A percentile compares a stretch with the other conserved stretches of the same genome.
Evolutionary conservation across 2,113 vertebrate species (phyloP).

Genomic region (Myotis davidii): DNA sequence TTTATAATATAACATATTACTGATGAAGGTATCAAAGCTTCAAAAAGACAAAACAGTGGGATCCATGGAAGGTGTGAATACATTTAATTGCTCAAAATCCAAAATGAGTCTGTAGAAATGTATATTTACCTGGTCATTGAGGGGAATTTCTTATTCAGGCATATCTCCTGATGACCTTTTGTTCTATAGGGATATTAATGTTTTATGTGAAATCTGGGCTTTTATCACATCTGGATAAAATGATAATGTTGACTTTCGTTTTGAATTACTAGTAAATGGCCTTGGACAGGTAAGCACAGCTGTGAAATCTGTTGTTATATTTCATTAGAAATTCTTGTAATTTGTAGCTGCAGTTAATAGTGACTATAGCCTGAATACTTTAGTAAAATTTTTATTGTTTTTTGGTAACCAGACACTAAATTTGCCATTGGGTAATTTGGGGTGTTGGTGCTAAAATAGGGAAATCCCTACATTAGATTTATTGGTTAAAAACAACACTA

Average conservation of each 20-base stretch:
- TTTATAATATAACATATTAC: not conserved
- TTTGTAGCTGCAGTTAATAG: conserved; percentile 26
- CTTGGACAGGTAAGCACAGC: not conserved
- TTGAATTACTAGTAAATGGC: conserved; percentile 37
- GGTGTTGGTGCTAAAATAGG: not conserved
- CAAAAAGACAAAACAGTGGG: not conserved
- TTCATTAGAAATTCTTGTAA: conserved; percentile 39
- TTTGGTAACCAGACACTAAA: conserved; percentile 20
- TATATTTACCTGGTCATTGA: conserved; percentile 11
- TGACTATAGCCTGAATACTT: not conserved
- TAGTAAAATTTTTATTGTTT: conserved; percentile 46
- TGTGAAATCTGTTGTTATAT: conserved; percentile 49
- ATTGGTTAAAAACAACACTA: not conserved
- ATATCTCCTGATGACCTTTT: not conserved
- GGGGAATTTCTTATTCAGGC: not conserved
- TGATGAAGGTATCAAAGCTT: not conserved
- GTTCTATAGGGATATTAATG: not conserved
- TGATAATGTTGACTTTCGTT: conserved; percentile 27
- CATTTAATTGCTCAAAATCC: not conserved
- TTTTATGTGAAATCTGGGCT: not conserved
- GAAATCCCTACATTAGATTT: conserved; percentile 15
- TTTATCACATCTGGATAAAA: conserved; percentile 9
- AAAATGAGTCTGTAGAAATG: not conserved
- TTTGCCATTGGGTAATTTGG: conserved; percentile 2
- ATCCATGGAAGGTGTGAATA: not conserved